Conservation (phyloP, 2,888 invertebrate species). For the Gasteruption jaculator region DNA sequence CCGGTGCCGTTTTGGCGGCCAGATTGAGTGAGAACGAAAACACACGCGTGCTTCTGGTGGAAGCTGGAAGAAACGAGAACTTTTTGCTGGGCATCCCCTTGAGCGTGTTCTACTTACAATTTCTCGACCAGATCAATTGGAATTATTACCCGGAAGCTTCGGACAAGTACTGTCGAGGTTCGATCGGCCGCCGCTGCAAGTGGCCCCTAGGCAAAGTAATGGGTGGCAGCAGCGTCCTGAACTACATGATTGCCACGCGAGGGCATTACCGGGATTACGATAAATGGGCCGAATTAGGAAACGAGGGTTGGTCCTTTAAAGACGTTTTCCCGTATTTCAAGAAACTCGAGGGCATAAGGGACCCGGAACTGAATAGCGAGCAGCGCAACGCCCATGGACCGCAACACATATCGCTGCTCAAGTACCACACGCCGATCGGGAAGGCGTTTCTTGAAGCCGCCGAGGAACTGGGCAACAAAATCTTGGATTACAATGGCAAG, state of each 20-base stretch:
- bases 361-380: constrained; percentile 50
- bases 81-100: constrained; percentile 72
- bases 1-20: constrained; percentile 73
- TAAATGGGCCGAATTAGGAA: constrained; percentile 68
- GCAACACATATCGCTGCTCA: constrained; percentile 56
- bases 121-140: constrained; percentile 69
- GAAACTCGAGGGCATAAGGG: constrained; percentile 69
- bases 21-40: constrained; percentile 66
- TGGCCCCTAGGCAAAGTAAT: constrained; percentile 67
- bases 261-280: constrained; percentile 72
- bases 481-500: constrained; percentile 61
- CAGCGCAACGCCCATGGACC: constrained; percentile 59
- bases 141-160: constrained; percentile 76
- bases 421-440: constrained; percentile 57
- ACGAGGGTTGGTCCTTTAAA: constrained; percentile 70
- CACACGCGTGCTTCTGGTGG: constrained; percentile 67
- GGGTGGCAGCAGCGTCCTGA: constrained; percentile 76
- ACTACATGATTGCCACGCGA: constrained; percentile 77
- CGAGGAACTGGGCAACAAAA: constrained; percentile 58
- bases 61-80: constrained; percentile 68
- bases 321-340: constrained; percentile 73
- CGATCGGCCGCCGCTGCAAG: constrained; percentile 39
- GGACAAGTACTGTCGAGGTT: constrained; percentile 63
- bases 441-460: constrained; percentile 64
- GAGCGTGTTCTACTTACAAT: constrained; percentile 69